A percentile compares a stretch with the other conserved stretches of the same genome.
Evolutionary conservation across 1,140 invertebrate genomes (phyloP).

Genomic region (Grapholita molesta): DNA sequence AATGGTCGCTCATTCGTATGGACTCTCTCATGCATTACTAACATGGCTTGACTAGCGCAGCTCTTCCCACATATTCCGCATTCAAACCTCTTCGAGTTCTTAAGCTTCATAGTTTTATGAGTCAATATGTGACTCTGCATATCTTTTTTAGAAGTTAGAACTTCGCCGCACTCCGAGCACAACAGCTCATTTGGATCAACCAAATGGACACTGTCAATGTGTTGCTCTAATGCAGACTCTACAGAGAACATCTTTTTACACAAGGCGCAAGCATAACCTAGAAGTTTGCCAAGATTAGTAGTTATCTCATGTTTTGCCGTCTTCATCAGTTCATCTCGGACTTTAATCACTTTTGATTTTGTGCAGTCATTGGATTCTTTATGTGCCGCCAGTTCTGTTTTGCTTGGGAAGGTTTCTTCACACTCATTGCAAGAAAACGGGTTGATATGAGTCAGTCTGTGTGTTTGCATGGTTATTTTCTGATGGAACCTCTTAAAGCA

Average conservation of each 20-base stretch:
- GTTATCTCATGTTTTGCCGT: conserved; percentile 59
- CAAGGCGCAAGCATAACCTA: conserved; percentile 73
- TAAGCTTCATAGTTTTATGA: conserved; percentile 49
- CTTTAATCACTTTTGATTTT: conserved; percentile 47
- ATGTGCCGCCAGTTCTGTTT: conserved; percentile 43
- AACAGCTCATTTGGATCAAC: conserved; percentile 45
- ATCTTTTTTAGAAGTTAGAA: conserved; percentile 46
- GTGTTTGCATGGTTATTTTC: conserved; percentile 75
- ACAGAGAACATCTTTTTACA: conserved; percentile 76
- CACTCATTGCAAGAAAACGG: conserved; percentile 60
- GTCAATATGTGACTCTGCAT: conserved; percentile 46
- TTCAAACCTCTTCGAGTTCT: conserved; percentile 57
- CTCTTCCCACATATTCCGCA: conserved; percentile 68
- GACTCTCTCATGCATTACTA: conserved; percentile 79
- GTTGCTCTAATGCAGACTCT: conserved; percentile 64
- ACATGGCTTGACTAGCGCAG: conserved; percentile 77
- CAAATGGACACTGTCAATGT: conserved; percentile 68
- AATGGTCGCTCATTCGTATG: conserved; percentile 79
- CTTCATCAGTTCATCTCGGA: conserved; percentile 63
- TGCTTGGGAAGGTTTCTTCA: conserved; percentile 56
- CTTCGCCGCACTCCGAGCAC: conserved; percentile 54
- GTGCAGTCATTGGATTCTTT: conserved; percentile 55
- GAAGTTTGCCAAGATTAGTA: conserved; percentile 53
- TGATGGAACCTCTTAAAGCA: conserved; percentile 71
- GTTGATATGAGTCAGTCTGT: conserved; percentile 64